A percentile compares a stretch with the other conserved stretches of the same genome.
Evolutionary conservation across 2,113 vertebrate species (phyloP).

Genomic region (Porphyrio hochstetteri): DNA sequence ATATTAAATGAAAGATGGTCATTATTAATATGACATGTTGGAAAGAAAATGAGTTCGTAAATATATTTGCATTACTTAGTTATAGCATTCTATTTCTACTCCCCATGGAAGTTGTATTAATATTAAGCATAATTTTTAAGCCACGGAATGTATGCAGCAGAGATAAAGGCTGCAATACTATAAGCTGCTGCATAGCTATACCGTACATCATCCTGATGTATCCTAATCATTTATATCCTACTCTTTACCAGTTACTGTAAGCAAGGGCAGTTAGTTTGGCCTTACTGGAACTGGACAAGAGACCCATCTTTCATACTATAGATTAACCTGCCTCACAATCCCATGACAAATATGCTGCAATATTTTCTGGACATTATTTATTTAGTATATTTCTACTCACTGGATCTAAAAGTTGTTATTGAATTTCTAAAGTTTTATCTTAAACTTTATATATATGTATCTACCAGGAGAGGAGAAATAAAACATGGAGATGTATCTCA

Average conservation of each 20-base stretch:
- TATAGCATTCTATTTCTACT: neutral
- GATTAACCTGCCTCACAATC: slow-evolving; percentile 23
- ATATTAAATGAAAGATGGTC: neutral
- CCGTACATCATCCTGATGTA: neutral
- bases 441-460: neutral
- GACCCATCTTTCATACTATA: slow-evolving; percentile 13
- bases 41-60: slow-evolving; percentile 36
- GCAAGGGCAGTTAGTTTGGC: neutral
- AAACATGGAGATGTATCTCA: neutral
- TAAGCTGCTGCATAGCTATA: neutral
- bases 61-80: slow-evolving; percentile 30
- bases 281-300: slow-evolving; percentile 47
- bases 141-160: neutral
- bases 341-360: neutral
- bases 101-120: neutral
- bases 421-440: neutral
- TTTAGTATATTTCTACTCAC: neutral
- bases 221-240: neutral
- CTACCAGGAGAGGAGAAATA: neutral
- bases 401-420: neutral
- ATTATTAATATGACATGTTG: neutral
- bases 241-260: slow-evolving; percentile 26
- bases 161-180: neutral
- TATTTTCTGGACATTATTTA: slow-evolving; percentile 21
- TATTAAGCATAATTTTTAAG: slow-evolving; percentile 28